Evolutionary conservation across 1,140 invertebrate genomes (phyloP), one percentile per base, ranked within the genome.

Genomic region (Asobara japonica): DNA sequence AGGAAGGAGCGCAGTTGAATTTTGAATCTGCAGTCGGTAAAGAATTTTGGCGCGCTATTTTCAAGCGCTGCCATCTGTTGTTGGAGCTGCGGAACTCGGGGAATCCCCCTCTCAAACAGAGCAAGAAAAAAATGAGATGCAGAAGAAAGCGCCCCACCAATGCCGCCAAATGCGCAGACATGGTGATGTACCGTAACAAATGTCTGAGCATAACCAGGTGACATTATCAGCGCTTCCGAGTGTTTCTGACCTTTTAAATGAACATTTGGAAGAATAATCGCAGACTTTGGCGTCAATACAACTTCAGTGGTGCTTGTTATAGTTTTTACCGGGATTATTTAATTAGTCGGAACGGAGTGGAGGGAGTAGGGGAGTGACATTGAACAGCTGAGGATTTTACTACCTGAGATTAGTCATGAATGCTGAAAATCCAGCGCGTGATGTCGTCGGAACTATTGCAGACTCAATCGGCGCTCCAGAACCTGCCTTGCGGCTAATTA

Each of bases 401-500:
- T 11, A 56, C 51, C 22, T 56, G 22, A 56, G 22, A 11, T 16
- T 62, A 62, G 16, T 16, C 29, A 31, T 31, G 27, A 62, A 16
- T 30, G 29, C n/a, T 7, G 60, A 62, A 31, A 31, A 10, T 30
- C 27, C 30, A 16, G 11, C 31, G 11, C 13, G 20, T 45, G 48
- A 65, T 48, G 7, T 48, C 29, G 51, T 73, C 4, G 71, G 51
- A 7, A 67, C 41, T n/a, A 72, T 89, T 41, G 81, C 89, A 36
- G 41, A 74, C 11, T 56, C 72, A 56, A 31, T 89, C 13, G 90
- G 90, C n/a, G 86, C 89, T 6, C 81, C 88, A 4, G 89, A 89
- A 36, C 88, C 93, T 18, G 93, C 93, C 0, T 76, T 95, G 18
- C 88, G 90, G 29, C 84, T 95, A n/a, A 80, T 95, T 6, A 76